Conservation (phyloP, 2,797 vertebrate species). For the Ptychadena robeensis region DNA sequence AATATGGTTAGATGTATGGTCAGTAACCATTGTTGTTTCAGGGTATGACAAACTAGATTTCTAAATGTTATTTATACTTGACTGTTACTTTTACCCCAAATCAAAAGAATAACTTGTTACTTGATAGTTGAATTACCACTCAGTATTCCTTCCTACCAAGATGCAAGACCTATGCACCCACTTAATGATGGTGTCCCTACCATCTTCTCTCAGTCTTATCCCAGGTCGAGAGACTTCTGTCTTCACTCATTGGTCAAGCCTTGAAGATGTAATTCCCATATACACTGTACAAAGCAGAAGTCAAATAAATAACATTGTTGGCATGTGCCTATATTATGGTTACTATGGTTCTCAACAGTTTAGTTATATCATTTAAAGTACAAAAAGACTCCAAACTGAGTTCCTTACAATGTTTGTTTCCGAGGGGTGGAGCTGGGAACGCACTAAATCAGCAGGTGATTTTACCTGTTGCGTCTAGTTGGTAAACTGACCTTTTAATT, state of each 20-base stretch:
- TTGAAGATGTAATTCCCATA: background rate
- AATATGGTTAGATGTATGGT: no score
- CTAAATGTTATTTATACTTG: no score
- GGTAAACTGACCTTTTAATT: slow-evolving; percentile 4
- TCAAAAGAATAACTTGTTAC: no score
- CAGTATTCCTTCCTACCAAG: background rate
- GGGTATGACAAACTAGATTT: no score
- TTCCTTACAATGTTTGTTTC: no score
- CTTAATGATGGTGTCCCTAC: background rate
- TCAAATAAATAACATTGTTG: no score
- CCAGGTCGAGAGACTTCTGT: no score
- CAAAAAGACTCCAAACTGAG: background rate
- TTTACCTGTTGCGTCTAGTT: background rate
- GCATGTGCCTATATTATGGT: background rate
- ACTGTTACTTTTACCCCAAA: no score
- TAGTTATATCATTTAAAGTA: background rate
- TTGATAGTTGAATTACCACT: background rate
- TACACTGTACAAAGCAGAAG: background rate
- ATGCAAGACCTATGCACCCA: background rate
- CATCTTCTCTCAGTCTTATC: background rate
- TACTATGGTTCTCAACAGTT: background rate
- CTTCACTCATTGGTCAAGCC: background rate
- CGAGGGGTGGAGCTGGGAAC: background rate
- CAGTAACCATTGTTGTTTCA: no score
- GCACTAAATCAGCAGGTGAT: background rate